Base-by-base conservation (phyloP, 1,140 invertebrate genomes). In the Drosophila mayri region DNA sequence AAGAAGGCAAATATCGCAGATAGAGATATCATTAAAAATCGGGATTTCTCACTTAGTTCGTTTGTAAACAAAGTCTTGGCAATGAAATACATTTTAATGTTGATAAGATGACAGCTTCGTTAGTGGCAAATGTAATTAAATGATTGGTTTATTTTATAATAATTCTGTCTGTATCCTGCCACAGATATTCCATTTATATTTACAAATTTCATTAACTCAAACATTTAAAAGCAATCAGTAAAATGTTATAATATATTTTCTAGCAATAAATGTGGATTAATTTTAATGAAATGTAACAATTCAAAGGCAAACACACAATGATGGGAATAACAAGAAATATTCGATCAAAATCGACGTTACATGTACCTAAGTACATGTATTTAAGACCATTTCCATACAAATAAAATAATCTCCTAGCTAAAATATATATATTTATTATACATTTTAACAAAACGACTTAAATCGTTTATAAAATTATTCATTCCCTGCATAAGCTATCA, bases 1-100 rank as follows among this genome's bases (percentile, higher is more conserved):
- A 30, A n/a, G 37, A 59, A 59, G 61, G 25, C 61, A n/a, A 59
- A 30, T 40, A 9, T 20, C 1, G 8, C 10, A 40, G 18, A 60
- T 16, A 2, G 28, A 64, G 20, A 14, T 52, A 14, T 61, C 11
- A 25, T n/a, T 40, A 22, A 8, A 8, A 16, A 6, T 0, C 4
- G 14, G 25, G 8, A 54, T 38, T 16, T 54, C 14, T 22, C 18
- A 37, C 52, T 54, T 54, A 22, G 14, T 22, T 10, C 4, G 22
- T 37, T 16, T 37, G 37, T 8, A 54, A 37, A 54, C 4, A 22
- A 54, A 22, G 32, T 52, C 12, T 3, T 52, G 30, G 18, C 14
- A 20, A 20, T 20, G 7, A 16, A 22, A 35, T 0, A 35, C 7
- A 8, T 52, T 22, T 52, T 20, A 35, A 22, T 16, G 30, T 0